Evolutionary conservation across 2,797 vertebrate genomes (phyloP).

Genomic region (Myotis myotis): DNA sequence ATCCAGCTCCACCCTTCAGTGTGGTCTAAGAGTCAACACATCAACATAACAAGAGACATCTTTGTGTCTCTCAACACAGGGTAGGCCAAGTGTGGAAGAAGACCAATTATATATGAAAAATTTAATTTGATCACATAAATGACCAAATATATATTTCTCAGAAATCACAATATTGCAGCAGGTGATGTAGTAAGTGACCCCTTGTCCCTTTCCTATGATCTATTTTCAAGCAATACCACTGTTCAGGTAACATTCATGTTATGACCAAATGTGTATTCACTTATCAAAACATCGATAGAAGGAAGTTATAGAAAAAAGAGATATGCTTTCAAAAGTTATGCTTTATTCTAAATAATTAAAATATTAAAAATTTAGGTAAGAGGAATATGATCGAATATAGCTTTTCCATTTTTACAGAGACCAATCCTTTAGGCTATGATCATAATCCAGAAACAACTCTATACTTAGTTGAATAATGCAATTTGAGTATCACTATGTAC

Average conservation of each 20-base stretch:
- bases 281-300: background rate
- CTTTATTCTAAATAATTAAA: background rate
- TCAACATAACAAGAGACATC: background rate
- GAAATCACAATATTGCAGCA: background rate
- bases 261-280: background rate
- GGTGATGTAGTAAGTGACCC: no score
- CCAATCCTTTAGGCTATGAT: background rate
- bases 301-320: background rate
- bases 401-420: background rate
- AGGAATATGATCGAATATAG: background rate
- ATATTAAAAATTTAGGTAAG: background rate
- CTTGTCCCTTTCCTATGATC: background rate
- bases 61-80: background rate
- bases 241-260: background rate
- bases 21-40: background rate
- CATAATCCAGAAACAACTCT: background rate
- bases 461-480: conserved; percentile 65
- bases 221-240: background rate
- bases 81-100: background rate
- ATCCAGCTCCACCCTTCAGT: background rate
- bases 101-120: background rate
- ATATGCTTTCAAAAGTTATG: background rate
- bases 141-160: background rate
- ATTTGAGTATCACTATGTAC: conserved; percentile 48
- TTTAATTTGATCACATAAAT: background rate